Conservation (phyloP, 2,888 invertebrate species). For the Boloria selene region DNA sequence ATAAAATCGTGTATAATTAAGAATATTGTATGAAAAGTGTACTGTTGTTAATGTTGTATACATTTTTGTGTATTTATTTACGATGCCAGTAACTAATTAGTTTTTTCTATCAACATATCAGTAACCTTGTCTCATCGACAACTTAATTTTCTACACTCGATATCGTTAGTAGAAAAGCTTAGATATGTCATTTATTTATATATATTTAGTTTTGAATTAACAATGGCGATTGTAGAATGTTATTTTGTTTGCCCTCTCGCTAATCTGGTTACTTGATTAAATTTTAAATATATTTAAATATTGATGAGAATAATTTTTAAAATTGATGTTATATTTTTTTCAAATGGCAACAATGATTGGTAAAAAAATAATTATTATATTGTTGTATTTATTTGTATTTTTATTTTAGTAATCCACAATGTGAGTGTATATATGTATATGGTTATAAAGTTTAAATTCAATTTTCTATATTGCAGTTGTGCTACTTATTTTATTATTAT, state of each 20-base stretch:
- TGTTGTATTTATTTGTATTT: slow-evolving; percentile 1
- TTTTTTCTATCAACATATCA: slow-evolving; percentile 48
- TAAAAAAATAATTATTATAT: neutral
- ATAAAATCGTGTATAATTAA: slow-evolving; percentile 63
- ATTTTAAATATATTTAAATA: neutral
- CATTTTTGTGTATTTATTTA: slow-evolving; percentile 54
- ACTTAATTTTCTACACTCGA: no score
- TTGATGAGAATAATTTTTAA: no score
- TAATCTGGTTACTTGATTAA: neutral
- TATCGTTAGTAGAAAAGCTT: no score
- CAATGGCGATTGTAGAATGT: no score
- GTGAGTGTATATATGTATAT: slow-evolving; percentile 12
- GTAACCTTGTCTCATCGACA: slow-evolving; percentile 32
- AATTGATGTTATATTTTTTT: neutral
- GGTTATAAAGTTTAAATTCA: slow-evolving; percentile 9
- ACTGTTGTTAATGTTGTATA: slow-evolving; percentile 51
- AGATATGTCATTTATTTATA: no score
- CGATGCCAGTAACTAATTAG: slow-evolving; percentile 50
- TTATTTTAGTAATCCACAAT: neutral
- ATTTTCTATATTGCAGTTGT: slow-evolving; percentile 1
- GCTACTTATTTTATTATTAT: slow-evolving; percentile 2
- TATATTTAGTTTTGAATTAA: no score
- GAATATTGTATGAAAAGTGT: slow-evolving; percentile 61
- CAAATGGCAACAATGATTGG: slow-evolving; percentile 5
- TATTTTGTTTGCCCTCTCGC: neutral